A percentile compares a stretch with the other conserved stretches of the same genome.
These are phyloP conservation scores for Podarcis cretensis DNA, from an alignment of 2,113 vertebrate genomes.

Conservation along the genomic window DNA sequence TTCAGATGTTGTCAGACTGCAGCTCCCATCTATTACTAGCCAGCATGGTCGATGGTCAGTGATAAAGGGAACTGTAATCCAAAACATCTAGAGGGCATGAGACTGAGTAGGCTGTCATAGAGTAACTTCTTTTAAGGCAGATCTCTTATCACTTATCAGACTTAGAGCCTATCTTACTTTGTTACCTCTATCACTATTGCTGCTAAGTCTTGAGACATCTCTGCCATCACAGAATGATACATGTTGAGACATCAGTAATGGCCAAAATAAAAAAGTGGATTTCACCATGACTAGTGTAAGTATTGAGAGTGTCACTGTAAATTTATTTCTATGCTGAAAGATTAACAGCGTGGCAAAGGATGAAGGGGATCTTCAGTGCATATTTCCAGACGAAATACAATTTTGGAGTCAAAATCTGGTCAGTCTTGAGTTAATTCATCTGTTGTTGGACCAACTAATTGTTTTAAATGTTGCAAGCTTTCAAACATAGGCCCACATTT, in stretches of 20 bases:
- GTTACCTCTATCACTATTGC: constrained; percentile 31
- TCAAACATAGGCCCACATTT: background rate
- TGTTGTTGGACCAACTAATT: background rate
- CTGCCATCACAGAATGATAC: constrained; percentile 54
- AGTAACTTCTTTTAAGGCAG: background rate
- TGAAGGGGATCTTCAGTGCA: constrained; percentile 22
- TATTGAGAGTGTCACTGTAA: constrained; percentile 61
- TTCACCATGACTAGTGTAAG: constrained; percentile 66
- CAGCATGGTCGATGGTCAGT: no score
- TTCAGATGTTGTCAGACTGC: no score
- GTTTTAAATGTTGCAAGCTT: background rate
- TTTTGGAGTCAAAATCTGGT: constrained; percentile 39
- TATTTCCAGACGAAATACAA: background rate
- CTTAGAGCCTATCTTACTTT: constrained; percentile 43
- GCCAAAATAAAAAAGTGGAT: constrained; percentile 69
- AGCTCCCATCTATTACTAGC: no score
- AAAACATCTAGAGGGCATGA: no score
- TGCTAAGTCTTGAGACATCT: constrained; percentile 14
- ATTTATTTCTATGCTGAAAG: constrained; percentile 50
- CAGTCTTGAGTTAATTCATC: constrained; percentile 15
- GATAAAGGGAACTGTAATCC: no score
- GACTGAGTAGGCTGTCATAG: no score
- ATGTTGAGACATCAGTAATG: constrained; percentile 58
- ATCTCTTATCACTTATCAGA: constrained; percentile 17
- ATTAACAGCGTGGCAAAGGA: constrained; percentile 15